phyloP scores from a whole-genome alignment of 1,140 invertebrate species.

The Belonocnema kinseyi region DNA sequence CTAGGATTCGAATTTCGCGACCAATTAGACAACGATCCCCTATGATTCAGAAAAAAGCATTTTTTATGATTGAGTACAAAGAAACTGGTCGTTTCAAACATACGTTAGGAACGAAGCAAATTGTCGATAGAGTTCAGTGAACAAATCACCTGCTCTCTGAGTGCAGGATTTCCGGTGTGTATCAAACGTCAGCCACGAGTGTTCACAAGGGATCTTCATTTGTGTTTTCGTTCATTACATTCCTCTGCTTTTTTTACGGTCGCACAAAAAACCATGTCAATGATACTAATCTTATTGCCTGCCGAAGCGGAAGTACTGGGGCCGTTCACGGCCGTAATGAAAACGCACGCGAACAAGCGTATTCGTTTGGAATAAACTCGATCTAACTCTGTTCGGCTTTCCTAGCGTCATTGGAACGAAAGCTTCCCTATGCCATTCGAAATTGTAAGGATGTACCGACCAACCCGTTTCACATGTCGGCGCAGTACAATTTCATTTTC shows the following conservation, averaged over 20 bases:
- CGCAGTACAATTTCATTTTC: slow-evolving; percentile 2
- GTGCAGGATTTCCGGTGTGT: not conserved
- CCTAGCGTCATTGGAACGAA: not conserved
- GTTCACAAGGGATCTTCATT: not conserved
- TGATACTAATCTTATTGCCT: slow-evolving; percentile 68
- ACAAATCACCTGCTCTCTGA: slow-evolving; percentile 14
- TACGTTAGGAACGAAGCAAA: slow-evolving; percentile 20
- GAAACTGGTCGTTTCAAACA: not conserved
- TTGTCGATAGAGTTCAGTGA: slow-evolving; percentile 7
- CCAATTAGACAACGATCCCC: no score
- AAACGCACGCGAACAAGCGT: slow-evolving; percentile 58
- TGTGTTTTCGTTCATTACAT: not conserved
- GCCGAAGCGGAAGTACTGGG: slow-evolving; percentile 52
- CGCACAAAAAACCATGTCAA: slow-evolving; percentile 61
- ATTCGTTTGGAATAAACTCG: slow-evolving; percentile 49
- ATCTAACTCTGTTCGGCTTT: slow-evolving; percentile 34
- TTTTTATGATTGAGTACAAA: not conserved
- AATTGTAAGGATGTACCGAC: no score
- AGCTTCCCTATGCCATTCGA: not conserved
- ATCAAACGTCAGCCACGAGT: not conserved
- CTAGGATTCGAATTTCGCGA: no score
- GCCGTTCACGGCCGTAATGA: slow-evolving; percentile 61
- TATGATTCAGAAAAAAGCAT: not conserved
- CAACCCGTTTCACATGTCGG: no score
- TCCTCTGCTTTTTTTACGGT: slow-evolving; percentile 21